phyloP scores from a whole-genome alignment of 2,888 invertebrate genomes.

The Resseliella maxima region DNA sequence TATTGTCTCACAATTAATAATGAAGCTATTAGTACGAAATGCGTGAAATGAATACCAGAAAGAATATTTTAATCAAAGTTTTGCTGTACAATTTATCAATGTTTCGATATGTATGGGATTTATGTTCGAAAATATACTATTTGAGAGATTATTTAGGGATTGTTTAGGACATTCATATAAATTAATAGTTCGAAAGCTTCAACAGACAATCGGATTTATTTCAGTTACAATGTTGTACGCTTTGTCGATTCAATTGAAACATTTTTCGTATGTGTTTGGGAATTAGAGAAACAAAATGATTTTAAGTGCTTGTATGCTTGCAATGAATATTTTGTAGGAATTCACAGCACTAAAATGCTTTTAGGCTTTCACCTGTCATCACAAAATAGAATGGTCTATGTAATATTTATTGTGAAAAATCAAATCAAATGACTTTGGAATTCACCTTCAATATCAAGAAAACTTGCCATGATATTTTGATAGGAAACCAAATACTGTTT shows the following conservation, averaged over 20 bases:
- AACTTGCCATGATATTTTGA: too few species aligned
- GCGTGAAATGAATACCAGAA: background rate
- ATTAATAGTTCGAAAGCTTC: background rate
- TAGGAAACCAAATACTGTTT: too few species aligned
- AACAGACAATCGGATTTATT: background rate
- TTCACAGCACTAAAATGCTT: too few species aligned
- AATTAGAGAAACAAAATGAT: background rate
- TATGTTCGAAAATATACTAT: too few species aligned
- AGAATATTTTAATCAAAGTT: background rate
- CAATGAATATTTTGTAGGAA: background rate
- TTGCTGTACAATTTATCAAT: background rate
- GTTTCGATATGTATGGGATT: too few species aligned
- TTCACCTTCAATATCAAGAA: too few species aligned
- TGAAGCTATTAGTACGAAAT: background rate
- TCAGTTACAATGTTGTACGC: background rate
- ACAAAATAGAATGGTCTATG: background rate
- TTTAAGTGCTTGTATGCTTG: background rate
- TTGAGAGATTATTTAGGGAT: too few species aligned
- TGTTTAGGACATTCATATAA: too few species aligned
- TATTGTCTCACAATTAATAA: background rate
- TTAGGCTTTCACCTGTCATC: background rate
- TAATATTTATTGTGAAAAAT: background rate
- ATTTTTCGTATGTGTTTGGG: background rate
- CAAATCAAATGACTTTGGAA: background rate
- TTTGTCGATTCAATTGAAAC: background rate